These are phyloP conservation scores for Anthopleura sola DNA, from an alignment of 64 coral and sea anemone genomes.

Conservation along the genomic window DNA sequence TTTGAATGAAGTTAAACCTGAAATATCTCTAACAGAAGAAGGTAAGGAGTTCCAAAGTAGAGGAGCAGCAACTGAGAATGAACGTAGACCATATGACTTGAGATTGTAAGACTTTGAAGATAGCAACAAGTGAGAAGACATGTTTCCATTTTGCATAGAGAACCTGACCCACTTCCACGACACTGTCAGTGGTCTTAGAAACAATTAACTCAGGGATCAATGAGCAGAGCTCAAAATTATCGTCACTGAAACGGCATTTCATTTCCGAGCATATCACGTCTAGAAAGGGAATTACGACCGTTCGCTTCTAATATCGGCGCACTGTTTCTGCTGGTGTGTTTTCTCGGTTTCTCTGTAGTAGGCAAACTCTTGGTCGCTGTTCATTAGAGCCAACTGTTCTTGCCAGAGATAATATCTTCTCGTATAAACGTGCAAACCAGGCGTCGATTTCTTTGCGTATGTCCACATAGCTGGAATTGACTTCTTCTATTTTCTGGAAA, in stretches of 20 bases:
- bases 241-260: not conserved
- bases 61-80: too few species aligned
- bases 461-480: slow-evolving; percentile 11
- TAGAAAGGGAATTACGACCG: slow-evolving; percentile 32
- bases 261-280: not conserved
- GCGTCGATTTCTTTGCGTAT: slow-evolving; percentile 33
- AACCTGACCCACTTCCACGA: slow-evolving; percentile 43
- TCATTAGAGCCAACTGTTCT: slow-evolving; percentile 19
- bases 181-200: slow-evolving; percentile 19
- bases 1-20: too few species aligned
- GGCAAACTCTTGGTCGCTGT: slow-evolving; percentile 31
- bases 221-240: slow-evolving; percentile 40
- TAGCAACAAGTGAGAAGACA: slow-evolving; percentile 50
- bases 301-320: slow-evolving; percentile 27
- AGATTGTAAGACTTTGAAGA: too few species aligned
- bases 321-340: slow-evolving; percentile 27
- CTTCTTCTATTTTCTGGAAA: slow-evolving; percentile 65
- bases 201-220: slow-evolving; percentile 33
- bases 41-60: too few species aligned
- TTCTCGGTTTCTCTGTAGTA: slow-evolving; percentile 27
- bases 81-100: too few species aligned
- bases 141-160: slow-evolving; percentile 60
- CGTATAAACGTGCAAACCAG: slow-evolving; percentile 37
- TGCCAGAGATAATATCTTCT: slow-evolving; percentile 28
- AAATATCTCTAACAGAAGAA: too few species aligned